Evolutionary conservation across 2,888 invertebrate species (phyloP).

Genomic region (Heliothis peltigera): DNA sequence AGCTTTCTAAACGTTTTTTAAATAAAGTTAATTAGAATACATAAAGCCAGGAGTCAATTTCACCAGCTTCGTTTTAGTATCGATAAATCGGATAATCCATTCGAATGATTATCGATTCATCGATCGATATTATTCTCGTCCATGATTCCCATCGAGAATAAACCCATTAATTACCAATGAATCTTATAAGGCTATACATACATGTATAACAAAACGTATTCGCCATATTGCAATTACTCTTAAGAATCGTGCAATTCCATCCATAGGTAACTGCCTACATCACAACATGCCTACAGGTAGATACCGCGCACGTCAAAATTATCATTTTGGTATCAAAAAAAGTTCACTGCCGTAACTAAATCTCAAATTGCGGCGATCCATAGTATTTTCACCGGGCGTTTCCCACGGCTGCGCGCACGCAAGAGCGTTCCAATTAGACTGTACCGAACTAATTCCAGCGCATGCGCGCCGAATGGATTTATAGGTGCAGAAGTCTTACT

Average conservation of each 20-base stretch:
- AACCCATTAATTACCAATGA: too few species aligned
- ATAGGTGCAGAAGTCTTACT: conserved; percentile 47
- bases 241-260: not conserved
- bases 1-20: conserved; percentile 35
- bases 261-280: too few species aligned
- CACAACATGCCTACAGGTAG: too few species aligned
- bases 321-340: conserved; percentile 58
- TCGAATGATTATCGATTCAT: too few species aligned
- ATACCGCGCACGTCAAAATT: conserved; percentile 27
- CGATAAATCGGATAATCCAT: too few species aligned
- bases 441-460: conserved; percentile 76
- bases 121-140: too few species aligned
- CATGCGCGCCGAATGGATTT: conserved; percentile 63
- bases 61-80: not conserved
- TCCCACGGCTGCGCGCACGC: conserved; percentile 86
- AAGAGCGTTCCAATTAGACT: conserved; percentile 75
- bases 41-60: conserved; percentile 1
- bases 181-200: too few species aligned
- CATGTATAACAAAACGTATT: too few species aligned
- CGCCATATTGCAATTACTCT: too few species aligned
- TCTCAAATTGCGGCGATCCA: conserved; percentile 76
- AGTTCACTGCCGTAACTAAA: conserved; percentile 78
- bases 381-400: conserved; percentile 80
- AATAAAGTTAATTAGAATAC: not conserved
- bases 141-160: too few species aligned